Conservation (phyloP, 2,113 vertebrate genomes). For the Saccopteryx bilineata region DNA sequence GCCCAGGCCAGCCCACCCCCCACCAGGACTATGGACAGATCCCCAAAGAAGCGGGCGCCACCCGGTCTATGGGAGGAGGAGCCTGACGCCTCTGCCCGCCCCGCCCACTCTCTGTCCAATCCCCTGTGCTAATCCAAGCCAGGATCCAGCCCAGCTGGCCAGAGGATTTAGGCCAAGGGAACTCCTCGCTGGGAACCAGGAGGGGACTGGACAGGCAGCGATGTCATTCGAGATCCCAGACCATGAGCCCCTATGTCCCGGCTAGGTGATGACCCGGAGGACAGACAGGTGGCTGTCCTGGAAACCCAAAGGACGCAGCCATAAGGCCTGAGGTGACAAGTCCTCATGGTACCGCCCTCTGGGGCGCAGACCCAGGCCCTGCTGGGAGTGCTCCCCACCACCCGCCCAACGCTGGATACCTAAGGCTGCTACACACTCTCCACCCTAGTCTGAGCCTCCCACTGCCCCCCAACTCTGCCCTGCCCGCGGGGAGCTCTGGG, state of each 20-base stretch:
- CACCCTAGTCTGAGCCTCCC: background rate
- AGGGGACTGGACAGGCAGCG: conserved; percentile 38
- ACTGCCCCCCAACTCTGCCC: too few species aligned
- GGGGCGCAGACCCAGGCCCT: background rate
- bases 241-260: background rate
- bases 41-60: background rate
- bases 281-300: rapidly evolving
- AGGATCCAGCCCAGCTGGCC: conserved; percentile 84
- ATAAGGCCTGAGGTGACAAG: rapidly evolving
- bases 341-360: background rate
- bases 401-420: rapidly evolving
- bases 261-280: background rate
- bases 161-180: conserved; percentile 89
- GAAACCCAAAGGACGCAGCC: background rate
- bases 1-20: background rate
- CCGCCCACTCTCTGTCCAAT: conserved; percentile 83
- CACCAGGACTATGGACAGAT: background rate
- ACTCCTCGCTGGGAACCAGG: conserved; percentile 73
- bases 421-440: background rate
- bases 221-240: background rate
- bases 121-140: conserved; percentile 91
- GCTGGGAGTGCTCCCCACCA: rapidly evolving
- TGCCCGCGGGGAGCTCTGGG: background rate
- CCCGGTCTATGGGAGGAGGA: background rate
- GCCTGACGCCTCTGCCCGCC: rapidly evolving